Conservation (phyloP, 2,113 vertebrate genomes). For the Plotosus lineatus region DNA sequence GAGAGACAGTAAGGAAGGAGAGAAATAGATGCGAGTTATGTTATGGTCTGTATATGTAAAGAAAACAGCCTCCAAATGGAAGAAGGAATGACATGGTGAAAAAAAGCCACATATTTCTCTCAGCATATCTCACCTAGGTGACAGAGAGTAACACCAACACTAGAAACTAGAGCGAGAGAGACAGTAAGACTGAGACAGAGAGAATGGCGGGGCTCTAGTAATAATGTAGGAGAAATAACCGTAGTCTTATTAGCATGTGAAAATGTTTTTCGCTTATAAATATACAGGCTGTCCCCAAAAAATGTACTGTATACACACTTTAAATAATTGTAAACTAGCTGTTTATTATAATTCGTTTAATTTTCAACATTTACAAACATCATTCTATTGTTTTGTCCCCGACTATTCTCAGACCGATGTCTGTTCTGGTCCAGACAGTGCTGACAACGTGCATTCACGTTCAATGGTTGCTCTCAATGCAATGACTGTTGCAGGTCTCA, state of each 20-base stretch:
- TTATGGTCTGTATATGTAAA: slow-evolving; percentile 41
- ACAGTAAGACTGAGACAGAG: slow-evolving; percentile 22
- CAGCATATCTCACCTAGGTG: slow-evolving; percentile 48
- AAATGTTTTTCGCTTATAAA: background rate
- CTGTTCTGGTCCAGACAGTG: too few relatives aligned
- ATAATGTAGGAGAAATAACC: background rate
- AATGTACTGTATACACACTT: too few relatives aligned
- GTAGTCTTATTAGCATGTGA: background rate
- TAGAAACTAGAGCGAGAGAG: slow-evolving; percentile 42
- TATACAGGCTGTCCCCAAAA: too few relatives aligned
- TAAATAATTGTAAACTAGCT: too few relatives aligned
- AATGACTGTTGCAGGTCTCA: too few relatives aligned
- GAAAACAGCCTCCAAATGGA: slow-evolving; percentile 47
- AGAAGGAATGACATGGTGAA: slow-evolving; percentile 24
- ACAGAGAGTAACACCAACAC: slow-evolving; percentile 50
- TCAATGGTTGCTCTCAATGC: too few relatives aligned
- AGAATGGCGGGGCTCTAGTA: background rate
- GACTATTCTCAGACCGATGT: too few relatives aligned
- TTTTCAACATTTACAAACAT: too few relatives aligned
- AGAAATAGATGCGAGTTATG: slow-evolving; percentile 25
- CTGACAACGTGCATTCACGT: too few relatives aligned
- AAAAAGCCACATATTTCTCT: slow-evolving; percentile 51
- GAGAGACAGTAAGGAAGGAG: slow-evolving; percentile 47
- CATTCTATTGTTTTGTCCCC: too few relatives aligned
- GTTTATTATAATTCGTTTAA: too few relatives aligned